Base-by-base conservation (phyloP, 2,797 vertebrate species). In the Urosaurus nigricauda region DNA sequence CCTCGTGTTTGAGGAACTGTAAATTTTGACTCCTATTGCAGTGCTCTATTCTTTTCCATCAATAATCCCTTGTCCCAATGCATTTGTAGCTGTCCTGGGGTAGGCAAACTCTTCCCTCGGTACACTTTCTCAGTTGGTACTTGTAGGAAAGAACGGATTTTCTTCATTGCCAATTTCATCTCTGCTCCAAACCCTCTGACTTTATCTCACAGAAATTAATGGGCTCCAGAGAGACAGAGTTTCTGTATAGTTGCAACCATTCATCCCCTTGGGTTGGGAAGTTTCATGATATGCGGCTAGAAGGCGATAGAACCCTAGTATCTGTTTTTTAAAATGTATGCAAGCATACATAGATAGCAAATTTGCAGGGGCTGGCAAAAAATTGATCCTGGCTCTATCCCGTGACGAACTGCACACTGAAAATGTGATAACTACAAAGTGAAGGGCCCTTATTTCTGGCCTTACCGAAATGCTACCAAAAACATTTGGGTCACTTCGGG, bases 381-480 rank as follows among this genome's bases (percentile, higher is more conserved):
- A 43, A 26, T 35, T n/a, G 47, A 56, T 21, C 14, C 21, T 35
- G 7, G 16, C 13, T 12, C 43, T 14, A 3, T 26, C 16, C 68
- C n/a, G 19, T n/a, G 1, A 32, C 2, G 9, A 51, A 70, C 1
- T 8, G 47, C 26, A 43, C 29, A 2, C 4, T 0, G 58, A n/a
- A 32, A 14, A 17, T 65, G n/a, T 84, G 75, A 40, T 73, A 51
- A n/a, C 5, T 56, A 26, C 65, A 35, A 17, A 40, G 0, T 11
- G 8, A 43, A 26, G 0, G 51, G 16, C 29, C 26, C 35, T 11
- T 85, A 81, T 11, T 21, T 71, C 75, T 19, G 53, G 73, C 73
- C 21, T 47, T 32, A 85, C 26, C n/a, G 35, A 56, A 84, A 19
- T 32, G 12, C 17, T 12, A n/a, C 21, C 47, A 47, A 51, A 51